phyloP scores from a whole-genome alignment of 2,797 vertebrate species.

The Lacerta agilis region DNA sequence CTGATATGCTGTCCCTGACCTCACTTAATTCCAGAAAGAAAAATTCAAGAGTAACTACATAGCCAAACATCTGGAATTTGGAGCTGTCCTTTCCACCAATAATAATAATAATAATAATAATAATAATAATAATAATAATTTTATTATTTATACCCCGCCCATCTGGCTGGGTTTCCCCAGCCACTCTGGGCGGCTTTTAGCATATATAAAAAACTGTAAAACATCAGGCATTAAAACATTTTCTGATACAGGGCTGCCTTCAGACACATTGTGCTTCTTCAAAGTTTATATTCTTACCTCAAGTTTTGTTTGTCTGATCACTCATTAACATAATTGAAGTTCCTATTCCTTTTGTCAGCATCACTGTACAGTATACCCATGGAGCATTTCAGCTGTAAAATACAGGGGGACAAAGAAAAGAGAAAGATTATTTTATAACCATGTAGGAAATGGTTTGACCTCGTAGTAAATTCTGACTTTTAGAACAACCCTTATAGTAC shows the following conservation, averaged over 20 bases:
- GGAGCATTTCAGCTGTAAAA: slow-evolving; percentile 45
- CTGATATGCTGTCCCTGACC: background rate
- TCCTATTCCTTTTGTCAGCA: slow-evolving; percentile 42
- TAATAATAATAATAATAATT: too few species aligned
- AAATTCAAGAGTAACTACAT: background rate
- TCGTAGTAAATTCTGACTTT: background rate
- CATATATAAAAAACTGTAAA: too few species aligned
- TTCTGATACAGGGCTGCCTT: too few species aligned
- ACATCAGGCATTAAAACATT: background rate
- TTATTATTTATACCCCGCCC: too few species aligned
- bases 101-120: background rate
- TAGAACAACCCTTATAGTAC: background rate
- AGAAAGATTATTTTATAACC: slow-evolving; percentile 26
- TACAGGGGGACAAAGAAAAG: slow-evolving; percentile 1
- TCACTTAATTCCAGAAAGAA: background rate
- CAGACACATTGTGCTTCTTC: background rate
- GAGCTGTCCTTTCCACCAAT: background rate
- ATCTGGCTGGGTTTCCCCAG: too few species aligned
- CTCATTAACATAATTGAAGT: slow-evolving; percentile 42
- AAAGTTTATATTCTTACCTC: slow-evolving; percentile 43
- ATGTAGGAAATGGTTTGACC: slow-evolving; percentile 30
- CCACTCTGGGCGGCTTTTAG: too few species aligned
- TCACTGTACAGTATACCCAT: slow-evolving; percentile 41
- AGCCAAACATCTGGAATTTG: background rate
- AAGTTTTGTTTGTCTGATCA: slow-evolving; percentile 31